These are phyloP conservation scores for Rana temporaria DNA, from an alignment of 2,113 vertebrate species.

Conservation along the genomic window DNA sequence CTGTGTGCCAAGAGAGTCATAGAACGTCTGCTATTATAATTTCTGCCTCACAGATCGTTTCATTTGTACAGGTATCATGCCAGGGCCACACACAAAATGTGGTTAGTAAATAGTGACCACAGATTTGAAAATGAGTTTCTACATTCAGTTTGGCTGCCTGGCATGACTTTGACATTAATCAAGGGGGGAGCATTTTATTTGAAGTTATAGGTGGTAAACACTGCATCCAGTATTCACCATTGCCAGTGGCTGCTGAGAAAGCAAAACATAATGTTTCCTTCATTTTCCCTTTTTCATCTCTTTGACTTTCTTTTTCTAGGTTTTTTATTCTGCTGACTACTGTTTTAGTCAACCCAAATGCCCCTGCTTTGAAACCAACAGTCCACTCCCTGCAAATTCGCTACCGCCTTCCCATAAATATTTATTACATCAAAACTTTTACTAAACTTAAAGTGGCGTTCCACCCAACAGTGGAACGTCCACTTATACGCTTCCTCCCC, in stretches of 20 bases:
- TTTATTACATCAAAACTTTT: too few species aligned
- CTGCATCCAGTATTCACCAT: not conserved
- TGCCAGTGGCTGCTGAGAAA: not conserved
- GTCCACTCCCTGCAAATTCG: too few species aligned
- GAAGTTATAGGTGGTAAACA: not conserved
- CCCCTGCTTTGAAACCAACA: too few species aligned
- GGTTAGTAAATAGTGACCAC: conserved; percentile 47
- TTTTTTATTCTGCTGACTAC: too few species aligned
- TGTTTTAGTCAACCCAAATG: too few species aligned
- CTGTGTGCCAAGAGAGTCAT: conserved; percentile 20
- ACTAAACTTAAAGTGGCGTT: too few species aligned
- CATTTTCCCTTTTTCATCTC: too few species aligned
- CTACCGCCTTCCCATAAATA: too few species aligned
- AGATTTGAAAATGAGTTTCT: conserved; percentile 31
- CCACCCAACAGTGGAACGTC: too few species aligned
- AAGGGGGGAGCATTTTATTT: not conserved
- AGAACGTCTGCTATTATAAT: conserved; percentile 41
- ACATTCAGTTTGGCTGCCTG: conserved; percentile 15
- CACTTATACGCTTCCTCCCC: too few species aligned
- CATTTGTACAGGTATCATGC: conserved; percentile 3
- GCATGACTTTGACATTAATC: not conserved
- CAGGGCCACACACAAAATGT: not conserved
- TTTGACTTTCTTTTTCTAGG: too few species aligned
- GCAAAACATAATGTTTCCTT: not conserved
- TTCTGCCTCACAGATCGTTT: conserved; percentile 12